Percentiles rank a stretch among this genome's conserved stretches.
Evolutionary conservation across 2,888 invertebrate genomes (phyloP).

Genomic region (Willowsia nigromaculata): DNA sequence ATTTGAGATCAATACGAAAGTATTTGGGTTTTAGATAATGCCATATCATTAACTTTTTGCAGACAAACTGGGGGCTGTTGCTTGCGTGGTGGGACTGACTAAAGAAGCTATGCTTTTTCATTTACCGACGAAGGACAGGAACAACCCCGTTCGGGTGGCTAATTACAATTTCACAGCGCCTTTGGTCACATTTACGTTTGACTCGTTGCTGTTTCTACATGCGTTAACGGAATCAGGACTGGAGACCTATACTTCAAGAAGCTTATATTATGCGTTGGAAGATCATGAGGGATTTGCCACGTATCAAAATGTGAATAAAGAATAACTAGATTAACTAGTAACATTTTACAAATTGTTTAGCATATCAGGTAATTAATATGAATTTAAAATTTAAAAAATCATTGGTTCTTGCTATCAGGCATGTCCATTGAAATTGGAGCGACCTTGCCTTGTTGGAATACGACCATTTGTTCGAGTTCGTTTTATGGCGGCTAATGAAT

Average conservation of each 20-base stretch:
- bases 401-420: conserved; percentile 81
- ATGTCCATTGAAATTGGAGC: conserved; percentile 83
- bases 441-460: conserved; percentile 86
- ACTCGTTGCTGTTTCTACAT: conserved; percentile 85
- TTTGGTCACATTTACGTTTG: conserved; percentile 85
- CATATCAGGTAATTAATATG: no score
- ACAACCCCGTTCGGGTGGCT: conserved; percentile 82
- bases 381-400: no score
- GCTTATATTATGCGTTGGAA: conserved; percentile 84
- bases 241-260: conserved; percentile 87
- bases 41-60: not conserved
- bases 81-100: conserved; percentile 84
- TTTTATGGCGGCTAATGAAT: conserved; percentile 76
- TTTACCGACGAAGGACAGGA: conserved; percentile 82
- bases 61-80: conserved; percentile 81
- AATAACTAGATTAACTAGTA: no score
- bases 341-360: no score
- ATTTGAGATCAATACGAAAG: no score
- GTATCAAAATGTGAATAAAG: conserved; percentile 80
- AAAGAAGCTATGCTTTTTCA: conserved; percentile 88
- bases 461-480: conserved; percentile 85
- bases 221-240: conserved; percentile 88
- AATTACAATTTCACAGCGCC: conserved; percentile 88
- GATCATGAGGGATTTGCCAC: conserved; percentile 81
- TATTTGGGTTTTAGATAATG: no score